These are phyloP conservation scores for Trigoniulus corallinus DNA, from an alignment of 1,140 invertebrate genomes.

Conservation along the genomic window DNA sequence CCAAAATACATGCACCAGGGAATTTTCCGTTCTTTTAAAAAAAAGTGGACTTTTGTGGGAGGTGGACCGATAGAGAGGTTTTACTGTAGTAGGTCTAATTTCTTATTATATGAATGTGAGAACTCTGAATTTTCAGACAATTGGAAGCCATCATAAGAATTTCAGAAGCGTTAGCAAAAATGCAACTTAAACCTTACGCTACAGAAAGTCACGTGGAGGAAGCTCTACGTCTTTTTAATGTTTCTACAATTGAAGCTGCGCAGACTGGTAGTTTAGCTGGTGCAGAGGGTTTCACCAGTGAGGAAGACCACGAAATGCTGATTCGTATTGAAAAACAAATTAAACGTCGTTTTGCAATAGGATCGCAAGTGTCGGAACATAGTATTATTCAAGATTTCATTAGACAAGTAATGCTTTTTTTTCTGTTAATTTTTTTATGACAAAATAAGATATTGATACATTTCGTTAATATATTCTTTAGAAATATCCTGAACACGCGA, in stretches of 20 bases:
- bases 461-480: slow-evolving; percentile 21
- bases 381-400: slow-evolving; percentile 87
- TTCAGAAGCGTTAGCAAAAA: slow-evolving; percentile 93
- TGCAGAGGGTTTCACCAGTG: slow-evolving; percentile 89
- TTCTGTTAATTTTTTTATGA: neutral
- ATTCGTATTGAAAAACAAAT: slow-evolving; percentile 84
- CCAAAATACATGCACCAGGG: too few relatives aligned
- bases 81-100: neutral
- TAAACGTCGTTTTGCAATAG: slow-evolving; percentile 86
- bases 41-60: too few relatives aligned
- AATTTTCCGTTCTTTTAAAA: too few relatives aligned
- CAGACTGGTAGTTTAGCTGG: slow-evolving; percentile 78
- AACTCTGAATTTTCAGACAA: slow-evolving; percentile 42
- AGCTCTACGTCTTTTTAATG: slow-evolving; percentile 94
- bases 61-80: too few relatives aligned
- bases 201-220: slow-evolving; percentile 86
- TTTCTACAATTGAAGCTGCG: slow-evolving; percentile 92
- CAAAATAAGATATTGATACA: neutral
- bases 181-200: slow-evolving; percentile 87
- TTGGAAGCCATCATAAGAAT: slow-evolving; percentile 93
- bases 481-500: slow-evolving; percentile 75
- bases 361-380: slow-evolving; percentile 87
- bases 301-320: slow-evolving; percentile 83
- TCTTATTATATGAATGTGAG: neutral
- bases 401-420: slow-evolving; percentile 42